phyloP scores from a whole-genome alignment of 2,888 invertebrate species.

The Exephanes ischioxanthus region DNA sequence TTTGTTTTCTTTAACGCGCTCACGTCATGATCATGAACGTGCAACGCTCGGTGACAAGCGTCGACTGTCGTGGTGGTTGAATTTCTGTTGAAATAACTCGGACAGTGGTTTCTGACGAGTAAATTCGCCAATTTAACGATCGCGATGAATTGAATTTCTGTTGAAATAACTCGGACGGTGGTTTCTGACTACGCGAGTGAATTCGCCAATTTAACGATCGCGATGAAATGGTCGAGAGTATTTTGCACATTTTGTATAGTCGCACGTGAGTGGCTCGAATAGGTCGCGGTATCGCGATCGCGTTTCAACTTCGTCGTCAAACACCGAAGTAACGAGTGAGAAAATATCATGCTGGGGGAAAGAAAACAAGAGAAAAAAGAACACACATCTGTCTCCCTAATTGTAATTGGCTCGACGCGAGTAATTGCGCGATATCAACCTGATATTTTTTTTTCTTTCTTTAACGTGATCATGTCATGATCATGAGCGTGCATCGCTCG shows the following conservation, averaged over 20 bases:
- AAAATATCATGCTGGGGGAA: not conserved
- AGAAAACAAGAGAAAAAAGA: not conserved
- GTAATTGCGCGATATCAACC: not conserved
- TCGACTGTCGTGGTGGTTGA: not conserved
- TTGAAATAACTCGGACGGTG: not conserved
- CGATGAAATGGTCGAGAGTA: too few relatives aligned
- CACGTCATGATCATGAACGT: not conserved
- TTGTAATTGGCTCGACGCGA: not conserved
- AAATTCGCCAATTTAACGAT: too few relatives aligned
- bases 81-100: not conserved
- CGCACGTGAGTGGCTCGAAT: slow-evolving; percentile 35
- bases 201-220: too few relatives aligned
- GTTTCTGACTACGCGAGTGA: too few relatives aligned
- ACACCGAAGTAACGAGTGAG: not conserved
- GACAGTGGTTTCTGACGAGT: not conserved
- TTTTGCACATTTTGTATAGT: slow-evolving; percentile 39
- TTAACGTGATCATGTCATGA: too few relatives aligned
- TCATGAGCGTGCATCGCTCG: not conserved
- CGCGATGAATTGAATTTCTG: not conserved
- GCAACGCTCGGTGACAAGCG: not conserved
- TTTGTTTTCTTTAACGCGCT: not conserved
- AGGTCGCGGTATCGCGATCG: slow-evolving; percentile 12
- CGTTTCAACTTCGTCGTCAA: slow-evolving; percentile 5
- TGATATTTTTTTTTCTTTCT: not conserved
- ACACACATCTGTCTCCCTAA: not conserved